Conservation (phyloP, 2,113 vertebrate genomes). For the Pipa parva region DNA sequence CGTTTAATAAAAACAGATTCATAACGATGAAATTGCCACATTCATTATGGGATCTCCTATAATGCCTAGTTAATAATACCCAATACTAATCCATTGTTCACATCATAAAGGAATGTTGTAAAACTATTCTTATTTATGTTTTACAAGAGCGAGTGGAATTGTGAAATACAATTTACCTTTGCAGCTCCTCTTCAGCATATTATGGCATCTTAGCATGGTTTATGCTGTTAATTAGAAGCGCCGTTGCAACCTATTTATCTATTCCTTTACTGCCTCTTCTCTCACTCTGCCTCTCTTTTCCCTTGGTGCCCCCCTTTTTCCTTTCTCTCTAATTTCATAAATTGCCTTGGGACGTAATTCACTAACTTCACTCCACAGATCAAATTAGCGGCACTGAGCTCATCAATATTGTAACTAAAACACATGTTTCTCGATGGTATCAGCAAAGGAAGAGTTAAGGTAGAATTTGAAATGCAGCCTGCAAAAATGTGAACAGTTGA, state of each 20-base stretch:
- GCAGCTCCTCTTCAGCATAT: conserved; percentile 24
- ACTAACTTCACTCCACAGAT: background rate
- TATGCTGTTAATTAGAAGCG: conserved; percentile 36
- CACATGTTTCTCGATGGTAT: background rate
- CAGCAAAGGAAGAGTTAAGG: conserved; percentile 1
- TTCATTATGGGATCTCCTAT: background rate
- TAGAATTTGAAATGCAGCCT: conserved; percentile 9
- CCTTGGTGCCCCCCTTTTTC: too few species aligned
- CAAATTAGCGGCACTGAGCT: background rate
- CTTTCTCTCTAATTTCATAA: background rate
- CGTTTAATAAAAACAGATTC: background rate
- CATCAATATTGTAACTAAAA: background rate
- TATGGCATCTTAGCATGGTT: conserved; percentile 37
- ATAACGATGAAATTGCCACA: background rate
- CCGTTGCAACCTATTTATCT: background rate
- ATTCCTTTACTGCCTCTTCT: conserved; percentile 1
- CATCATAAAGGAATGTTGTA: conserved; percentile 19
- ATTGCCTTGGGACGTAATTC: background rate
- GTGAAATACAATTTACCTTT: conserved; percentile 10
- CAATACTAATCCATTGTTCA: background rate
- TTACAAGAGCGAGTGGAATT: conserved; percentile 12
- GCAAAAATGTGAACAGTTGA: conserved; percentile 25
- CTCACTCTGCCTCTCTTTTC: too few species aligned
- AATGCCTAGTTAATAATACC: conserved; percentile 7
- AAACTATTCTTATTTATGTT: conserved; percentile 26